Base-by-base conservation (phyloP, 1,140 invertebrate genomes). In the Platyscapa corneri region DNA sequence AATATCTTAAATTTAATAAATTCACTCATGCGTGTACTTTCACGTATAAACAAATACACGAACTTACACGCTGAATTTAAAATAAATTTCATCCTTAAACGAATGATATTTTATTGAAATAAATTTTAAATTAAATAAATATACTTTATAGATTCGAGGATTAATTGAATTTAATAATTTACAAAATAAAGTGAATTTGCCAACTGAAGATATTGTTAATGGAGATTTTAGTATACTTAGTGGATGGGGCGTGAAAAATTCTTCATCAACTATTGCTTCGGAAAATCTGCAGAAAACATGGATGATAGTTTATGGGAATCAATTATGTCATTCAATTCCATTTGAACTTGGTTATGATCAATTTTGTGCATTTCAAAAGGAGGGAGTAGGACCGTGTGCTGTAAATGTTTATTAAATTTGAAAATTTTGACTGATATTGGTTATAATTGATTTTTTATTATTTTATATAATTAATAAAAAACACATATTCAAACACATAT, bases 121-220 rank as follows among this genome's bases (percentile, higher is more conserved):
- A n/a, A n/a, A n/a, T n/a, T n/a, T n/a, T n/a, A n/a, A n/a, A n/a
- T n/a, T n/a, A n/a, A n/a, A n/a, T n/a, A n/a, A n/a, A n/a, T n/a
- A n/a, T n/a, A n/a, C n/a, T 37, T 23, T 23, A 12, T 30, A 72
- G 67, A 12, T 72, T 72, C 6, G 6, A 23, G 34, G 67, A 23
- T 3, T 7, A 16, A 72, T 72, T 72, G 18, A 37, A 23, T 72
- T 72, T 18, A 72, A 72, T 37, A 8, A 30, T 3, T 74, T n/a
- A 42, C 70, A 74, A 74, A 74, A 42, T n/a, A 74, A 74, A 74
- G 27, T 74, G 42, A 42, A 42, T 1, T 39, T 74, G 42, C 37
- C 70, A 39, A 27, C 37, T n/a, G 8, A 39, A 42, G 39, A 42
- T n/a, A n/a, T 74, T 74, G 42, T 42, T 74, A 42, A 0, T 42